Conservation (phyloP, 2,797 vertebrate genomes). For the Megalops cyprinoides region DNA sequence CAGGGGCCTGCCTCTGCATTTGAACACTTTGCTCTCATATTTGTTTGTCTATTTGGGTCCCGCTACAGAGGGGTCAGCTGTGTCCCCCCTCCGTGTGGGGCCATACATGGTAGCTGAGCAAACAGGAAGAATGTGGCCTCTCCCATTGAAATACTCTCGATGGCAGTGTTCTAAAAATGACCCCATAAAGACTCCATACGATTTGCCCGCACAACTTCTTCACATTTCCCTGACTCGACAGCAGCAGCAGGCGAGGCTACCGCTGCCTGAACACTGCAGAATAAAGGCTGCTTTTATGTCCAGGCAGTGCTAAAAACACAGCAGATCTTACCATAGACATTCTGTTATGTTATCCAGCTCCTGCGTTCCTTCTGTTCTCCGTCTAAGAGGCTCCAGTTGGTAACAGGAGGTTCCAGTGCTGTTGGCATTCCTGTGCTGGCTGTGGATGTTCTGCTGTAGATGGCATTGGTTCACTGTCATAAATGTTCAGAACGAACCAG, state of each 20-base stretch:
- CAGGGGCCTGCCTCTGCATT: neutral
- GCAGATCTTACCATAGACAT: too few species aligned
- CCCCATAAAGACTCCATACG: constrained; percentile 58
- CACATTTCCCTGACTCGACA: constrained; percentile 71
- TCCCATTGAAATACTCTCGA: constrained; percentile 36
- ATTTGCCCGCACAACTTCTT: constrained; percentile 57
- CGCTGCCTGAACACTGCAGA: neutral
- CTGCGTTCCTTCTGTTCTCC: too few species aligned
- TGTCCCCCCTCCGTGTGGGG: constrained; percentile 5
- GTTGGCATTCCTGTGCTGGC: too few species aligned
- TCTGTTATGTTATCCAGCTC: too few species aligned
- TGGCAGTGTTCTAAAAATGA: constrained; percentile 63
- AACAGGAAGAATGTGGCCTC: constrained; percentile 44
- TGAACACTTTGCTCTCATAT: constrained; percentile 15
- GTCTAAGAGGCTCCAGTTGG: too few species aligned
- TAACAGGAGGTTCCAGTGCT: too few species aligned
- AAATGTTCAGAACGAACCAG: too few species aligned
- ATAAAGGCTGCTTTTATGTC: constrained; percentile 1
- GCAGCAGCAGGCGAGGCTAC: constrained; percentile 25
- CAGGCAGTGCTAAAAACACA: constrained; percentile 43
- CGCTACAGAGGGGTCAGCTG: constrained; percentile 6
- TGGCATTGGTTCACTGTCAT: too few species aligned
- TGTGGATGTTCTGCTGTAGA: too few species aligned
- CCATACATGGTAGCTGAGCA: constrained; percentile 49
- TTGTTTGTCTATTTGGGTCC: constrained; percentile 17